Evolutionary conservation across 2,888 invertebrate genomes (phyloP), one percentile per base, ranked within the genome.

Genomic region (Laspeyria flexula): DNA sequence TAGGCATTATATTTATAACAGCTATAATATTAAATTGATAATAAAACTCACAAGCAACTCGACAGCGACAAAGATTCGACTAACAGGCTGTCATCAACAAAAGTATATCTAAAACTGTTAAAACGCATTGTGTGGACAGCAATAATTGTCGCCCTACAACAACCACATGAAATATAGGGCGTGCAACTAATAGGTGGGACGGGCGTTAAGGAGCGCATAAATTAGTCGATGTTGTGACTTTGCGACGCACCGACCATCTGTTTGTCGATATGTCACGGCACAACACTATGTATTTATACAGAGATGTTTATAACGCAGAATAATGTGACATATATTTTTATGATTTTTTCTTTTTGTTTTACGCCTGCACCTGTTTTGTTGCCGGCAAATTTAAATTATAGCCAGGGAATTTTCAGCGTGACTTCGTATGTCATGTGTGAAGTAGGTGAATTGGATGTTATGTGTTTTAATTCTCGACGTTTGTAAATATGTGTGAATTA

Each of bases 151-250:
- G 76, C 81, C 79, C 74, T 81, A 81, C 68, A 64, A n/a, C 65
- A 64, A 74, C 75, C 80, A 64, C 82, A 78, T 87, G 84, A 89
- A 83, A 86, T 87, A 89, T 89, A 82, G 81, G 81, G 87, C 80
- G 87, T 88, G 88, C 86, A 85, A 83, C 89, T 91, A 91, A 91
- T 90, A 90, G 90, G 88, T 86, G 88, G 88, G 88, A 81, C 87
- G 88, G 83, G 90, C 85, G 90, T 88, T 90, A 92, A 90, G 90
- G 82, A 86, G 87, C 78, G 81, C 87, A 91, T 92, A 92, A 92
- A 92, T 92, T 90, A 91, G 85, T 74, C 75, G 81, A 79, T 90
- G 91, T 90, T 92, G 87, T 92, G 92, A 91, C 90, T 88, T 80
- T 79, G 76, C 79, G 74, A 72, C 84, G 75, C 77, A 61, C 70